Percentiles rank a stretch among this genome's conserved stretches.
Conservation (phyloP, 2,888 invertebrate species). For the Agrochola lychnidis region DNA sequence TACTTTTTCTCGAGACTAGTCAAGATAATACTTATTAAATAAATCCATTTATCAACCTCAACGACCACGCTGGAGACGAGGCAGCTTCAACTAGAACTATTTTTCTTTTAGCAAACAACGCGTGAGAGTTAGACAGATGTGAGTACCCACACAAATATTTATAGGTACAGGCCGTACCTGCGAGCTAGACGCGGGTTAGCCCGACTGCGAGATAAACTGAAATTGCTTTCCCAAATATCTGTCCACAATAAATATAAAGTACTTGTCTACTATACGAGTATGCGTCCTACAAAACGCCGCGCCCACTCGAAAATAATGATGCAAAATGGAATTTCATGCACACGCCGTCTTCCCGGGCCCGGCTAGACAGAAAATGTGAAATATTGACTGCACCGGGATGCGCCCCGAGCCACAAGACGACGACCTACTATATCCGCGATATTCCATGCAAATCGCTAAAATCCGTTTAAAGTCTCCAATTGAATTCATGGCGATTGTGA, state of each 20-base stretch:
- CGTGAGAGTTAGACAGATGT: constrained; percentile 26
- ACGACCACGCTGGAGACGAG: constrained; percentile 12
- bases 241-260: constrained; percentile 69
- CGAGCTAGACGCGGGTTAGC: constrained; percentile 31
- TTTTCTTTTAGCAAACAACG: constrained; percentile 30
- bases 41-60: constrained; percentile 49
- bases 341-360: constrained; percentile 63
- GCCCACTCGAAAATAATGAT: constrained; percentile 85
- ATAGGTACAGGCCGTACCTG: constrained; percentile 10
- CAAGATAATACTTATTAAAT: constrained; percentile 14
- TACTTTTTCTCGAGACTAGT: constrained; percentile 9
- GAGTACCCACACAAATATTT: constrained; percentile 29
- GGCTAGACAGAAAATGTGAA: constrained; percentile 72
- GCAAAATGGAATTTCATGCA: constrained; percentile 80
- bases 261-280: constrained; percentile 31
- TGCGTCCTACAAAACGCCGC: constrained; percentile 70
- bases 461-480: constrained; percentile 72
- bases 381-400: constrained; percentile 74
- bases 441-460: constrained; percentile 76
- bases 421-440: constrained; percentile 57
- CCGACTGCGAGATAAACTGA: constrained; percentile 56
- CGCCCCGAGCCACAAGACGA: constrained; percentile 59
- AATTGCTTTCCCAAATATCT: constrained; percentile 69
- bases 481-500: constrained; percentile 68
- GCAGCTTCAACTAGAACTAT: constrained; percentile 17